Conservation (phyloP, 2,888 invertebrate genomes). For the Nemapogon koenigi region DNA sequence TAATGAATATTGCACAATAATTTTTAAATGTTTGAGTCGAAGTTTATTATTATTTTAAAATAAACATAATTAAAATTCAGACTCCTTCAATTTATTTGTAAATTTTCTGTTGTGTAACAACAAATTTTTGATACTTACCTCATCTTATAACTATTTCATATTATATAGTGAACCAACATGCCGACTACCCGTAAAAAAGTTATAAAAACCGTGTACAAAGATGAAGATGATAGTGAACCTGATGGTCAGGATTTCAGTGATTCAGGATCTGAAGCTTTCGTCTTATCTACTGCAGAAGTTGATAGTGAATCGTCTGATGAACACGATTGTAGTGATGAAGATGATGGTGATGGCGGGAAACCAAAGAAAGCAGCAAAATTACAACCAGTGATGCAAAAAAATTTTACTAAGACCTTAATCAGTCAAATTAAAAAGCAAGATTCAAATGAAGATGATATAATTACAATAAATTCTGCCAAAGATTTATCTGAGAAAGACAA, state of each 20-base stretch:
- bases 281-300: too few species aligned
- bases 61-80: too few species aligned
- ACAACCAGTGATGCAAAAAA: conserved; percentile 22
- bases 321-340: conserved; percentile 38
- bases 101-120: too few species aligned
- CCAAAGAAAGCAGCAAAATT: conserved; percentile 17
- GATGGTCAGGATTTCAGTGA: conserved; percentile 49
- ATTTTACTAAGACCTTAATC: conserved; percentile 31
- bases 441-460: conserved; percentile 21
- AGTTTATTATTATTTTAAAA: too few species aligned
- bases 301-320: conserved; percentile 41
- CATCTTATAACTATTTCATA: too few species aligned
- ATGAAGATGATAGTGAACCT: conserved; percentile 38
- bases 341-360: conserved; percentile 22
- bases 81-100: too few species aligned
- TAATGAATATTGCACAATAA: too few species aligned
- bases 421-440: conserved; percentile 34
- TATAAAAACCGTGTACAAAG: conserved; percentile 48
- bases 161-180: too few species aligned
- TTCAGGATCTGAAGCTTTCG: conserved; percentile 52
- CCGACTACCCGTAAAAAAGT: conserved; percentile 47
- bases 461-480: conserved; percentile 35
- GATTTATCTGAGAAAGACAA: conserved; percentile 54
- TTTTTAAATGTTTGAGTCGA: too few species aligned
- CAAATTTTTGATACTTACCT: too few species aligned